These are phyloP conservation scores for Lophochroa leadbeateri DNA, from an alignment of 2,113 vertebrate genomes.

Conservation along the genomic window DNA sequence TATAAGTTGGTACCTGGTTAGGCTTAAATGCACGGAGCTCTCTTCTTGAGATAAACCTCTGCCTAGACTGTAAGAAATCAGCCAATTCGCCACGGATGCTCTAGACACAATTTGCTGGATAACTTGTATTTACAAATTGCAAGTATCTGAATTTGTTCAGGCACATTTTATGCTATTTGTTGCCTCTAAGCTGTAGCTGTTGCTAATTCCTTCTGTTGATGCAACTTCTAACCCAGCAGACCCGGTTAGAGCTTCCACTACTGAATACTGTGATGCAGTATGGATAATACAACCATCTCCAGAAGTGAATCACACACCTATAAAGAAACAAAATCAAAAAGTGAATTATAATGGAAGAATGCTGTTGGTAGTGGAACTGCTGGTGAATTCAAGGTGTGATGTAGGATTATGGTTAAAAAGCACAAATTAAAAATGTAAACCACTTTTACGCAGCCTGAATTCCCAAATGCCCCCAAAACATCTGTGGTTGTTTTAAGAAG, in stretches of 20 bases:
- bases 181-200: neutral
- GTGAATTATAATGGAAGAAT: neutral
- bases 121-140: neutral
- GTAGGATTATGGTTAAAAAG: neutral
- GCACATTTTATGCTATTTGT: neutral
- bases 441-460: neutral
- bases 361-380: neutral
- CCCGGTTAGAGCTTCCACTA: neutral
- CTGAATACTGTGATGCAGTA: neutral
- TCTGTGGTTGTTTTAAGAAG: neutral
- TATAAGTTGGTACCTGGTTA: neutral
- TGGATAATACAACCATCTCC: accelerated
- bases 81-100: neutral
- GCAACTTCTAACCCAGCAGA: neutral
- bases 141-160: neutral
- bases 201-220: neutral
- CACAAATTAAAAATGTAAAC: neutral
- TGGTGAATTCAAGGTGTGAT: neutral
- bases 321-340: neutral
- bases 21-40: neutral
- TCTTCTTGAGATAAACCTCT: neutral
- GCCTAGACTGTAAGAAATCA: neutral
- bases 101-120: neutral
- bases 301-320: neutral
- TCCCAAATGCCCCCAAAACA: neutral